Percentiles rank a stretch among this genome's conserved stretches.
Conservation (phyloP, 2,888 invertebrate species). For the Plebejus anna region DNA sequence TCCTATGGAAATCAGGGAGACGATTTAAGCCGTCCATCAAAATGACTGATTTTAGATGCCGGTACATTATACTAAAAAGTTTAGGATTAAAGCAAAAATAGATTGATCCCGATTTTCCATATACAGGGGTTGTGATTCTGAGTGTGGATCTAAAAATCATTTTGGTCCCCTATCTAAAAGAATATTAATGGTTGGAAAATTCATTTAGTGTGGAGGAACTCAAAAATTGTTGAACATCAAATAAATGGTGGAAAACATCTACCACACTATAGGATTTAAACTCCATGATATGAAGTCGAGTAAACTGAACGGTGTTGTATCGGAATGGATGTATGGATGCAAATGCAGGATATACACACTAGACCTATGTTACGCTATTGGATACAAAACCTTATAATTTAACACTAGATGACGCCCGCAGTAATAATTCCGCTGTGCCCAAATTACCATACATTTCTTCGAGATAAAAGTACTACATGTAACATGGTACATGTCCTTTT, state of each 20-base stretch:
- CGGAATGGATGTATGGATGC: no score
- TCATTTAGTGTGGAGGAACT: neutral
- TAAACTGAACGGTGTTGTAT: no score
- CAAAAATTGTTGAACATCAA: neutral
- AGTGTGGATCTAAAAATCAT: neutral
- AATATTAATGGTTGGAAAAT: neutral
- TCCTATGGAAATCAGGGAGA: slow-evolving; percentile 35
- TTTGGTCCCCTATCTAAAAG: neutral
- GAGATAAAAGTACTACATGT: no score
- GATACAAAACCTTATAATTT: no score
- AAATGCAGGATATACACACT: no score
- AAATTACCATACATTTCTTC: no score
- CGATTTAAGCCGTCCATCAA: slow-evolving; percentile 21
- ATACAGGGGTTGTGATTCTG: neutral
- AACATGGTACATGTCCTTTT: no score
- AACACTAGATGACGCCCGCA: no score
- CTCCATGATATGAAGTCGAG: no score
- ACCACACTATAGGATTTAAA: no score
- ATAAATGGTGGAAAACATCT: neutral
- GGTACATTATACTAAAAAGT: slow-evolving; percentile 10
- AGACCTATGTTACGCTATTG: no score
- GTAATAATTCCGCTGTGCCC: no score
- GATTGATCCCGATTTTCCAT: neutral
- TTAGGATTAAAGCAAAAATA: neutral
- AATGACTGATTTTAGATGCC: slow-evolving; percentile 3